Base-by-base conservation (phyloP, 2,113 vertebrate species). In the Haemorhous mexicanus region DNA sequence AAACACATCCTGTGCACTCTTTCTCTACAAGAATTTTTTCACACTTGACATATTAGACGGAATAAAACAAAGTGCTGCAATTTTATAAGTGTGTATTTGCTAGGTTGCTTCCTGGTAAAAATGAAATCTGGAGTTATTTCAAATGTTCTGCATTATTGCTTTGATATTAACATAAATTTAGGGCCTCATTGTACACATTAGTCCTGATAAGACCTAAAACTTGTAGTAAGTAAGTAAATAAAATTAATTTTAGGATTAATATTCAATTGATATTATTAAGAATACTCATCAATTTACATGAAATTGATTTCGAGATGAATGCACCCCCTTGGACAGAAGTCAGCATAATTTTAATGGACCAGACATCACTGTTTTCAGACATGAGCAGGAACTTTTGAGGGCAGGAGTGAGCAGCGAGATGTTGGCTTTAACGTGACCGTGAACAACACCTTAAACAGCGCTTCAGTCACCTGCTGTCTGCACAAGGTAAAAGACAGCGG, bases 381-480 rank as follows among this genome's bases (percentile, higher is more conserved):
- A 35, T 10, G 5, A 77, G 7, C 11, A 58, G 47, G 19, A 41
- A 23, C 13, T 23, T 56, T 43, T 16, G 47, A 58, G 61, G 30
- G 50, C 10, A 64, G 32, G 30, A 62, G 17, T 3, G n/a, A 85
- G 33, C 3, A 24, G 53, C 13, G 18, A 23, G 30, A 19, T 20
- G 33, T 17, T 20, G 30, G 15, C 23, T 74, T 13, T 62, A 43
- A 33, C 0, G 21, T 7, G 52, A 32, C 37, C 11, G 24, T 12
- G 27, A 78, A 9, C 0, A 78, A 9, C 0, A 0, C 35, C 13
- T 66, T 18, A 28, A 37, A 32, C 10, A 7, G 6, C 4, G 23
- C 26, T 33, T 27, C 46, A 30, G 26, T 13, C 23, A 22, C 2
- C 44, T 19, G 37, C 56, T 16, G 23, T 10, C 15, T 50, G 2